Evolutionary conservation across 2,797 vertebrate species (phyloP).

Genomic region (Chelon labrosus): DNA sequence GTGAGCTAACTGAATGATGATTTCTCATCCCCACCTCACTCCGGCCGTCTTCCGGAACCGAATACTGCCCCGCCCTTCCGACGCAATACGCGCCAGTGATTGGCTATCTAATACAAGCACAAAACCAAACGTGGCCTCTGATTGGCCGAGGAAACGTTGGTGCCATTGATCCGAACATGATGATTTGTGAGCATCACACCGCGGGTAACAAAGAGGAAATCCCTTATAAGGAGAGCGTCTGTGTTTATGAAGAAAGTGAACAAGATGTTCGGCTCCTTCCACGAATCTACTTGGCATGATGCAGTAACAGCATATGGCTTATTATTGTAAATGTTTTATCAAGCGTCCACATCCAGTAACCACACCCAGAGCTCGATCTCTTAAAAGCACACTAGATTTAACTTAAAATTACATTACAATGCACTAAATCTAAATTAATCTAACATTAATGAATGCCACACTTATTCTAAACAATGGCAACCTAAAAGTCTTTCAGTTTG

Average conservation of each 20-base stretch:
- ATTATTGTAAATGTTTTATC: no score
- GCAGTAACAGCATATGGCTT: neutral
- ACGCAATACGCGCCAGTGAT: slow-evolving; percentile 28
- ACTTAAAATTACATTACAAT: no score
- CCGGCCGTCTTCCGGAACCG: slow-evolving; percentile 74
- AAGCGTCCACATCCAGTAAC: no score
- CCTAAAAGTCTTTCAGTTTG: no score
- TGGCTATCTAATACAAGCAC: slow-evolving; percentile 44
- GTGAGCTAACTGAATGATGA: slow-evolving; percentile 73
- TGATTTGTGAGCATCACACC: slow-evolving; percentile 53
- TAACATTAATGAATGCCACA: no score
- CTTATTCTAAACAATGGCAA: no score
- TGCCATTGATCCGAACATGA: slow-evolving; percentile 16
- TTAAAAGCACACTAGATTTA: no score
- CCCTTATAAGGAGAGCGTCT: slow-evolving; percentile 40
- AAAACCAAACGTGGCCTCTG: neutral
- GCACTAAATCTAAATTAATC: no score
- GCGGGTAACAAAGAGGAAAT: slow-evolving; percentile 69
- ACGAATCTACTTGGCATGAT: neutral
- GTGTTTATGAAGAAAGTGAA: slow-evolving; percentile 41
- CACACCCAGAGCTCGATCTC: no score
- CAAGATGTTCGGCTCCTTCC: slow-evolving; percentile 42
- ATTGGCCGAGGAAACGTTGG: slow-evolving; percentile 64
- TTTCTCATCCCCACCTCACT: slow-evolving; percentile 80
- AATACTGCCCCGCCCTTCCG: slow-evolving; percentile 49